Percentiles rank a stretch among this genome's conserved stretches.
Conservation (phyloP, 92 coral and sea anemone species). For the Montipora capitata region DNA sequence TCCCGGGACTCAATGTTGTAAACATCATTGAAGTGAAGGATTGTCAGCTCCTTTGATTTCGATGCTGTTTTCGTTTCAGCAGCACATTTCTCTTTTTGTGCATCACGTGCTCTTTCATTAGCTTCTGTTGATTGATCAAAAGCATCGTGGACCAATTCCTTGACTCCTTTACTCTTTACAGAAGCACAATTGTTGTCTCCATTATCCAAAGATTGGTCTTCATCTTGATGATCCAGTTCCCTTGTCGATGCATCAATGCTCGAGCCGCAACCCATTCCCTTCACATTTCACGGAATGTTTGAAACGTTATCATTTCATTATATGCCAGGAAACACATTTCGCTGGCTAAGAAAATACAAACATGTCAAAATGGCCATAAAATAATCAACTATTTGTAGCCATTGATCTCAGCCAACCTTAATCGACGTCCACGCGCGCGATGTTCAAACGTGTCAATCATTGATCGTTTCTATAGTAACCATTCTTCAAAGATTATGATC, state of each 20-base stretch:
- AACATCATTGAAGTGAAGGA: slow-evolving; percentile 98
- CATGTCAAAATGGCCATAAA: not conserved
- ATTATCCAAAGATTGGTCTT: not conserved
- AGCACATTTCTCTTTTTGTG: not conserved
- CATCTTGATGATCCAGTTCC: not conserved
- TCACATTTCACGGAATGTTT: not conserved
- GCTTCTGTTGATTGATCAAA: not conserved
- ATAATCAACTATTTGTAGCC: not conserved
- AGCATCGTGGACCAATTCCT: not conserved
- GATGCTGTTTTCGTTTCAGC: slow-evolving; percentile 9
- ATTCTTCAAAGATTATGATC: too few relatives aligned
- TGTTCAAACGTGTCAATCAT: slow-evolving; percentile 19
- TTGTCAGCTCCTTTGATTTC: slow-evolving; percentile 65
- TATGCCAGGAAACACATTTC: slow-evolving; percentile 17
- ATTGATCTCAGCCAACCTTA: not conserved
- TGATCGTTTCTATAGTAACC: slow-evolving; percentile 32
- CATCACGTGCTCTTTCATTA: not conserved
- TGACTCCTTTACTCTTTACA: not conserved
- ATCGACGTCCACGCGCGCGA: slow-evolving; percentile 9
- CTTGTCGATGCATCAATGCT: not conserved
- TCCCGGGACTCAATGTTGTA: slow-evolving; percentile 98
- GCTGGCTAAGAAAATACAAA: not conserved
- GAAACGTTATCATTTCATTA: not conserved
- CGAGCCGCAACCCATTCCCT: slow-evolving; percentile 53
- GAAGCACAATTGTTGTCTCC: not conserved